Evolutionary conservation across 2,888 invertebrate species (phyloP).

Genomic region (Cyclophora punctaria): DNA sequence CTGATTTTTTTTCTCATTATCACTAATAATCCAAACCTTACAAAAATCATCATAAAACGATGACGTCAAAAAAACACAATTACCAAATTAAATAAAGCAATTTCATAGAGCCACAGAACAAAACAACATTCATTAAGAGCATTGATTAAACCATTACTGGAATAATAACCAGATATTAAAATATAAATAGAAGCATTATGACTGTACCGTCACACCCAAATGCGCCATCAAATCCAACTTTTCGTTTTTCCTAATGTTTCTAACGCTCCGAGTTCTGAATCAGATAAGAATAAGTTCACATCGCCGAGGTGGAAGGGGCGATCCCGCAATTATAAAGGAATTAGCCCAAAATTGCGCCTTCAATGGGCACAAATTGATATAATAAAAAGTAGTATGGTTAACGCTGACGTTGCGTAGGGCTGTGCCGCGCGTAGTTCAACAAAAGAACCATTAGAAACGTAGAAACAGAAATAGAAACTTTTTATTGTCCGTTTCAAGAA

Average conservation of each 20-base stretch:
- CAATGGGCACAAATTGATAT: conserved; percentile 74
- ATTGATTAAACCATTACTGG: not conserved
- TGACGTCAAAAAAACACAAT: no score
- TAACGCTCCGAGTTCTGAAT: conserved; percentile 32
- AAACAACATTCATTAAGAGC: not conserved
- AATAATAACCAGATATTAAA: conserved; percentile 14
- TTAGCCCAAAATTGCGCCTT: conserved; percentile 68
- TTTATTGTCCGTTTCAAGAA: no score
- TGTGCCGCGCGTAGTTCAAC: conserved; percentile 9
- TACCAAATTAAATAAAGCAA: no score
- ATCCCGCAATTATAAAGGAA: conserved; percentile 72
- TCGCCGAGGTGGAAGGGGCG: conserved; percentile 43
- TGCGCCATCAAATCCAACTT: conserved; percentile 39
- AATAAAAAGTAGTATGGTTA: conserved; percentile 67
- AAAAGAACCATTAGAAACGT: not conserved
- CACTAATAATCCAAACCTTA: no score
- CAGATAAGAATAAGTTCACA: conserved; percentile 58
- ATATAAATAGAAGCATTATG: conserved; percentile 33
- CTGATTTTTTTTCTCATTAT: no score
- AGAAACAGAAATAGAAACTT: no score
- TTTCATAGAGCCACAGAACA: no score
- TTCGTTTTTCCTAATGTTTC: conserved; percentile 47
- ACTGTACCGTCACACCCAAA: conserved; percentile 20
- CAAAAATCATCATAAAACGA: no score
- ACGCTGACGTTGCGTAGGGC: conserved; percentile 33